These are phyloP conservation scores for Cistogaster globosa DNA, from an alignment of 2,888 invertebrate genomes.

Conservation along the genomic window DNA sequence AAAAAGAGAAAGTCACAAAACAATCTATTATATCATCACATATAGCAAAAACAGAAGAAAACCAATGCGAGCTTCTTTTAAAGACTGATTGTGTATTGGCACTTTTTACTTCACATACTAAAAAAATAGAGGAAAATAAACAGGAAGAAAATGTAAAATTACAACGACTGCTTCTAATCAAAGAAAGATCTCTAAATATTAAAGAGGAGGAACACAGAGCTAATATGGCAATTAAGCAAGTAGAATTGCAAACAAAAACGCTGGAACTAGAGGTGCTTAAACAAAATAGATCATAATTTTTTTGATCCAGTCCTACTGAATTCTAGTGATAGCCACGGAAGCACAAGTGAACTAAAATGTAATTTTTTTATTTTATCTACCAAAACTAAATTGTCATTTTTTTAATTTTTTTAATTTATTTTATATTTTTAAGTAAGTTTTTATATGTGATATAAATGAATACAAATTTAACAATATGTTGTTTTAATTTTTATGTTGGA, in stretches of 20 bases:
- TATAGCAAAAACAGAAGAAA: conserved; percentile 7
- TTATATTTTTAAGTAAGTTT: neutral
- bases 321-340: neutral
- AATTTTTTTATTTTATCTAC: neutral
- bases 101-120: conserved; percentile 1
- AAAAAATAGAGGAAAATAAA: conserved; percentile 25
- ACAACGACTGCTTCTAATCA: conserved; percentile 4
- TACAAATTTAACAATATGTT: neutral
- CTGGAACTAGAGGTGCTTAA: conserved; percentile 4
- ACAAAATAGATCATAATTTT: neutral
- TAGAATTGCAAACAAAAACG: conserved; percentile 34
- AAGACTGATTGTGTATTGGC: neutral
- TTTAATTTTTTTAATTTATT: conserved; percentile 1
- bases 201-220: neutral
- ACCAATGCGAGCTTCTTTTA: conserved; percentile 6
- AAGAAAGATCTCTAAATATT: conserved; percentile 39
- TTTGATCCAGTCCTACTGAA: neutral
- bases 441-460: neutral
- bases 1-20: neutral
- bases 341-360: conserved; percentile 5
- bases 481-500: neutral
- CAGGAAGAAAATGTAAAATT: conserved; percentile 7
- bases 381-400: neutral
- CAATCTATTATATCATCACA: neutral
- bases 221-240: neutral